These are phyloP conservation scores for Umimayanthus kanabou DNA, from an alignment of 92 coral and sea anemone species.

Conservation along the genomic window DNA sequence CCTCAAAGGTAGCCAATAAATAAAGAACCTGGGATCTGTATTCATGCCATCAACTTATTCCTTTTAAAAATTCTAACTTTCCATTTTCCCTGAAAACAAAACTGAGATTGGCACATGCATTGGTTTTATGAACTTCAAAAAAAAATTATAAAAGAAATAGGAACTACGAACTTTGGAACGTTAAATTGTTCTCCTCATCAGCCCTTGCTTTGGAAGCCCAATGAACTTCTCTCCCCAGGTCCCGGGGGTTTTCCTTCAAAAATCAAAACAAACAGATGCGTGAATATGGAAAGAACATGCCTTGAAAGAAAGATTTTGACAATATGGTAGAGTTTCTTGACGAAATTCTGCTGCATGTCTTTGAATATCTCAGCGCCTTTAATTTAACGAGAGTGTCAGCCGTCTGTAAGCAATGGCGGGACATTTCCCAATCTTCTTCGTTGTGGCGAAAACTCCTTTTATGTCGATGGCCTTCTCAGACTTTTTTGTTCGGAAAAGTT, in stretches of 20 bases:
- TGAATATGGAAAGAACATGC: background rate
- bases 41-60: no score
- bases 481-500: conserved; percentile 72
- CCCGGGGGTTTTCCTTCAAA: background rate
- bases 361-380: conserved; percentile 78
- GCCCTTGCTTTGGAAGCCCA: background rate
- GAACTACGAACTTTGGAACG: background rate
- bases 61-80: no score
- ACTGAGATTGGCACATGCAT: background rate
- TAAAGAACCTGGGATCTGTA: background rate
- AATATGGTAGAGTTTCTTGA: conserved; percentile 77
- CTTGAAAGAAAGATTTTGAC: background rate
- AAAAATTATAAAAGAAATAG: no score
- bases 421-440: conserved; percentile 68
- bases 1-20: background rate
- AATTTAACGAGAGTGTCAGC: conserved; percentile 60
- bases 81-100: no score
- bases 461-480: conserved; percentile 92
- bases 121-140: no score
- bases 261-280: conserved; percentile 32
- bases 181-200: background rate
- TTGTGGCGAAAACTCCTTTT: conserved; percentile 86
- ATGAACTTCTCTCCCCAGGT: conserved; percentile 24
- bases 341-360: conserved; percentile 90
- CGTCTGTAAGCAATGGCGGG: conserved; percentile 88